phyloP scores from a whole-genome alignment of 2,797 vertebrate species.

The Rhadinocentrus ornatus region DNA sequence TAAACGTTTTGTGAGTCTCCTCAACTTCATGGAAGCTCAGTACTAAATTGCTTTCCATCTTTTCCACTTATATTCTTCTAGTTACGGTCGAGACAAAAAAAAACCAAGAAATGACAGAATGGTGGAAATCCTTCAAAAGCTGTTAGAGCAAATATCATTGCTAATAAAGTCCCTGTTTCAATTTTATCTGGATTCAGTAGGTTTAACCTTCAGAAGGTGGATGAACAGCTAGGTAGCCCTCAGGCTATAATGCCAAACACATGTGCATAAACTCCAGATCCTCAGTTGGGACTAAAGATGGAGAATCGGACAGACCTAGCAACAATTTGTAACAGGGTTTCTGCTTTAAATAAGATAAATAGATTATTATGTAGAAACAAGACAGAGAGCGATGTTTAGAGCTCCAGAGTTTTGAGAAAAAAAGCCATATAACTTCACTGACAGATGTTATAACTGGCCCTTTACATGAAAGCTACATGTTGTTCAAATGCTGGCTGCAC shows the following conservation, averaged over 20 bases:
- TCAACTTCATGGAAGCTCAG: neutral
- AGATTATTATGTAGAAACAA: neutral
- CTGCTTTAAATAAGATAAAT: neutral
- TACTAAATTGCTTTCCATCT: neutral
- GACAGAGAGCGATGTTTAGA: slow-evolving; percentile 9
- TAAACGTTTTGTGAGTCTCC: neutral
- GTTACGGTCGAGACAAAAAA: neutral
- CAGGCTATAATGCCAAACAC: neutral
- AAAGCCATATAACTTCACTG: slow-evolving; percentile 67
- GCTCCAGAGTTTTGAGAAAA: slow-evolving; percentile 21
- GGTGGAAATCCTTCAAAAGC: neutral
- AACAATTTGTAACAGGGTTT: neutral
- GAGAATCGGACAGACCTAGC: too few relatives aligned
- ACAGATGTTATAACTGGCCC: slow-evolving; percentile 69
- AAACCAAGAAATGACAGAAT: neutral
- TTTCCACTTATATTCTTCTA: neutral
- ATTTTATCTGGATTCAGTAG: neutral
- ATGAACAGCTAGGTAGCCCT: neutral
- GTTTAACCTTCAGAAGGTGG: neutral
- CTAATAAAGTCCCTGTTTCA: neutral
- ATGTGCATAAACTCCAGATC: neutral
- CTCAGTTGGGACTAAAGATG: neutral
- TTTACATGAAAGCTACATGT: slow-evolving; percentile 65
- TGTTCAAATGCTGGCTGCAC: slow-evolving; percentile 72
- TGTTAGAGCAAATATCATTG: neutral